These are phyloP conservation scores for Antennarius maculatus DNA, from an alignment of 2,797 vertebrate genomes.

Conservation along the genomic window DNA sequence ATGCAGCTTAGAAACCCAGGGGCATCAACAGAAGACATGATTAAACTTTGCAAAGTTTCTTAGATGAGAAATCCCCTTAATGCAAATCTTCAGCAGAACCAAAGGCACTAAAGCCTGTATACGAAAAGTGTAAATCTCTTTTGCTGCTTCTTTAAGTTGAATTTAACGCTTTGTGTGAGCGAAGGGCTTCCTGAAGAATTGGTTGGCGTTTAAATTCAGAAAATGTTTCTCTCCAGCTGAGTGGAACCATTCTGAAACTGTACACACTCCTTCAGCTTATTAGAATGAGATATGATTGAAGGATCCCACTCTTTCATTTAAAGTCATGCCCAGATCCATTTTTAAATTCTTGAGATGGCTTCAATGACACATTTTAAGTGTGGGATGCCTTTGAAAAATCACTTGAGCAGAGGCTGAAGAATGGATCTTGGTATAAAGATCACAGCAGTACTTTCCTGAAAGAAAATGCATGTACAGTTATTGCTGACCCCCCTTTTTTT, in stretches of 20 bases:
- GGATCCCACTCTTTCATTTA: constrained; percentile 67
- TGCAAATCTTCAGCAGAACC: constrained; percentile 75
- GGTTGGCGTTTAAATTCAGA: constrained; percentile 78
- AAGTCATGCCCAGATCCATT: constrained; percentile 55
- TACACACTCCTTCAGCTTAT: constrained; percentile 63
- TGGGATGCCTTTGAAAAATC: constrained; percentile 44
- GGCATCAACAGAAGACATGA: constrained; percentile 71
- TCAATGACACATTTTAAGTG: constrained; percentile 54
- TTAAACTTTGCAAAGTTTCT: constrained; percentile 72
- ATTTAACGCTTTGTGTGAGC: constrained; percentile 80
- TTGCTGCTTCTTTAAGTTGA: constrained; percentile 75
- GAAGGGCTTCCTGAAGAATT: constrained; percentile 69
- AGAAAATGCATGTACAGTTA: constrained; percentile 41
- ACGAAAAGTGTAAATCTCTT: constrained; percentile 76
- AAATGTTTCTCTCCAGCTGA: constrained; percentile 76
- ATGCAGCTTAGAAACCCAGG: constrained; percentile 64
- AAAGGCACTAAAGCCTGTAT: constrained; percentile 70
- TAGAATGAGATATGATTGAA: constrained; percentile 74
- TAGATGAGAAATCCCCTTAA: constrained; percentile 59
- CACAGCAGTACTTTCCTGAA: constrained; percentile 42
- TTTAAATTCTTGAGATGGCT: constrained; percentile 61
- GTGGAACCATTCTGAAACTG: constrained; percentile 72
- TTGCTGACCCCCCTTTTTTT: constrained; percentile 45
- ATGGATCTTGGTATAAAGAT: constrained; percentile 50
- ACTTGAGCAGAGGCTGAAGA: constrained; percentile 40